A percentile compares a stretch with the other conserved stretches of the same genome.
These are phyloP conservation scores for Amphiprion ocellaris DNA, from an alignment of 2,113 vertebrate genomes.

Conservation along the genomic window DNA sequence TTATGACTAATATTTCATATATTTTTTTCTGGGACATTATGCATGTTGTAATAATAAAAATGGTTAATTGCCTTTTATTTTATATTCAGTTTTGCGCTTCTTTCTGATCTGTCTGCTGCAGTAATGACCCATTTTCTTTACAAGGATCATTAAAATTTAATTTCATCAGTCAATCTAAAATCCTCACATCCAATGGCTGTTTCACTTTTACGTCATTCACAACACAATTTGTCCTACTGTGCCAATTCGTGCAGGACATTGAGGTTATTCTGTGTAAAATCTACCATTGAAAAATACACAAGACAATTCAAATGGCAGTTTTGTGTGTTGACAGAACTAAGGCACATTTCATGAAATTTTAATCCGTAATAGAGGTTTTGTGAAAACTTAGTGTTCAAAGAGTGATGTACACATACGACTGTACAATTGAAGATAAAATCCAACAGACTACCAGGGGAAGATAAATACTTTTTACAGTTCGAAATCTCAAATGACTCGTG, in stretches of 20 bases:
- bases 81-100: neutral
- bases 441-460: neutral
- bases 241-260: neutral
- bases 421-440: neutral
- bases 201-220: neutral
- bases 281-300: neutral
- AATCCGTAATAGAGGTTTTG: no score
- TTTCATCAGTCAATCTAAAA: constrained; percentile 21
- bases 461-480: neutral
- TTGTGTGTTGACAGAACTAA: no score
- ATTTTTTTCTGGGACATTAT: constrained; percentile 15
- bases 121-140: constrained; percentile 19
- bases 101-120: neutral
- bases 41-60: neutral
- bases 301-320: neutral
- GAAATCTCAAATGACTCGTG: neutral
- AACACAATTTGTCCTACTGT: neutral
- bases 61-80: neutral
- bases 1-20: neutral
- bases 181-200: neutral
- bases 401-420: neutral
- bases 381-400: no score
- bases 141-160: constrained; percentile 29
- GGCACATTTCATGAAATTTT: no score
- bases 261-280: neutral